Conservation (phyloP, 2,888 invertebrate species). For the Apocheima hispidaria region DNA sequence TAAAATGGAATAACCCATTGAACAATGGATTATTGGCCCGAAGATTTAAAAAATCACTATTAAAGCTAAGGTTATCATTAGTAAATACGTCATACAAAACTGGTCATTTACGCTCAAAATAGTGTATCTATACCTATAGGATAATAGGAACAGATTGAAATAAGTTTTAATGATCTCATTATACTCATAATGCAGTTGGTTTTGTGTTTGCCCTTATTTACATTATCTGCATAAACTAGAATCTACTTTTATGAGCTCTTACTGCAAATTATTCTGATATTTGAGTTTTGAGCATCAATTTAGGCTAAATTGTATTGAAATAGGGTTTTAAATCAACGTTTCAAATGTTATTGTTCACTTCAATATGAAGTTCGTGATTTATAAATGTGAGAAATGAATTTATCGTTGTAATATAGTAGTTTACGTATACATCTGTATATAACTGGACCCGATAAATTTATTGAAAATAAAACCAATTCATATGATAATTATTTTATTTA, state of each 20-base stretch:
- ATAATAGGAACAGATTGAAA: constrained; percentile 15
- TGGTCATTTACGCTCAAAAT: constrained; percentile 36
- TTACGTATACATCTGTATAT: constrained; percentile 16
- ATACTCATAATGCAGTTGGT: constrained; percentile 14
- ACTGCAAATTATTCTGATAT: background rate
- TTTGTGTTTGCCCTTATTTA: background rate
- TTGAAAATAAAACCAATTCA: constrained; percentile 19
- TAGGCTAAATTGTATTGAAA: background rate
- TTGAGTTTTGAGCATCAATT: background rate
- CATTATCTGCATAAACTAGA: background rate
- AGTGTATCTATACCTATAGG: constrained; percentile 25
- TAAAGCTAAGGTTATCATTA: constrained; percentile 21
- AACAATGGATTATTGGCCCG: background rate
- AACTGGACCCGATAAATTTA: constrained; percentile 11
- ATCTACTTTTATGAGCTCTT: background rate
- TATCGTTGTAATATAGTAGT: constrained; percentile 15
- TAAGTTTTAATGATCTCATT: constrained; percentile 37
- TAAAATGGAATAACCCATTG: too few species aligned
- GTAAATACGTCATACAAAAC: constrained; percentile 35
- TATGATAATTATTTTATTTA: constrained; percentile 4
- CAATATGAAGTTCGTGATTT: constrained; percentile 27
- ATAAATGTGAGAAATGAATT: constrained; percentile 14
- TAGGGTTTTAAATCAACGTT: constrained; percentile 11
- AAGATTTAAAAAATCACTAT: background rate
- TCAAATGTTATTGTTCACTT: constrained; percentile 13